phyloP scores from a whole-genome alignment of 92 coral and sea anemone species.

The Paramuricea clavata region DNA sequence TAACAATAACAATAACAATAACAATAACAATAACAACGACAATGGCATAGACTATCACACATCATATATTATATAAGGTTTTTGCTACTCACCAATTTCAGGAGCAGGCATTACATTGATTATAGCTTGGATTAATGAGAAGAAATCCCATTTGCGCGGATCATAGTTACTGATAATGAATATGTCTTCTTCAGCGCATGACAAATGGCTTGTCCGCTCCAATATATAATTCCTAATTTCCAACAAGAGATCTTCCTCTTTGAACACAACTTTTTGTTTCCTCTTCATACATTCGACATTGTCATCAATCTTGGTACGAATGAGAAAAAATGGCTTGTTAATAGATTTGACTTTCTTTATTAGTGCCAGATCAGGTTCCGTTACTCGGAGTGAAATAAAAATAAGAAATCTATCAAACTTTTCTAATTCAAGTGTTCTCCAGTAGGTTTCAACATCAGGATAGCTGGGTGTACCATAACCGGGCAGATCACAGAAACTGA shows the following conservation, averaged over 20 bases:
- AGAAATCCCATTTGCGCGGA: slow-evolving; percentile 32
- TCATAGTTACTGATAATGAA: slow-evolving; percentile 60
- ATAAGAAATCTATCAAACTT: slow-evolving; percentile 51
- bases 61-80: too few species aligned
- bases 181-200: slow-evolving; percentile 9
- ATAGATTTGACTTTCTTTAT: slow-evolving; percentile 42
- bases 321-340: slow-evolving; percentile 42
- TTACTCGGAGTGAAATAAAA: slow-evolving; percentile 49
- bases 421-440: background rate
- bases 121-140: slow-evolving; percentile 21
- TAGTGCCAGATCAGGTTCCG: slow-evolving; percentile 53
- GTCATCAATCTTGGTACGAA: slow-evolving; percentile 55
- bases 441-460: slow-evolving; percentile 4
- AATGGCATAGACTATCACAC: too few species aligned
- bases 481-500: slow-evolving; percentile 62
- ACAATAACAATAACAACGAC: too few species aligned
- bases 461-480: slow-evolving; percentile 60
- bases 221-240: background rate
- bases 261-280: too few species aligned
- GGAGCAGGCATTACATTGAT: slow-evolving; percentile 12
- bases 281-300: slow-evolving; percentile 33
- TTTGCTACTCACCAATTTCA: slow-evolving; percentile 20
- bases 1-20: too few species aligned
- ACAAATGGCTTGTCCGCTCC: background rate
- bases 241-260: background rate